A percentile compares a stretch with the other conserved stretches of the same genome.
phyloP scores from a whole-genome alignment of 2,113 vertebrate species.

The Chelonoidis abingdonii region DNA sequence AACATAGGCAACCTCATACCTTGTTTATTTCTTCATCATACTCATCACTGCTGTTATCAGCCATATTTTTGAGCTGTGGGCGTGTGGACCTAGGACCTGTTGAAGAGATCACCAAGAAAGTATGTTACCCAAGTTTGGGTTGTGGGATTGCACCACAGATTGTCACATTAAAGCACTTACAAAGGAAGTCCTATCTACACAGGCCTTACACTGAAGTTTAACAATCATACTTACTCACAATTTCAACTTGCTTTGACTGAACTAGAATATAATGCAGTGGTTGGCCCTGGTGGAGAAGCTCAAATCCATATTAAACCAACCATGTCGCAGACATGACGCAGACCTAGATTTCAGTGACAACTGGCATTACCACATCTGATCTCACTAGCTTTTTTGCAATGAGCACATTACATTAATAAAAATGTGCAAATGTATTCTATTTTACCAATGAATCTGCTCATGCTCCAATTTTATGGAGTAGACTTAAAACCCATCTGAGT shows the following conservation, averaged over 20 bases:
- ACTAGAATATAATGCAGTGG: not conserved
- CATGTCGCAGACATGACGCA: not conserved
- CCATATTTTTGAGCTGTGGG: slow-evolving; percentile 69
- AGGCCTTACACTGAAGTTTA: not conserved
- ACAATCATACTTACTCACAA: not conserved
- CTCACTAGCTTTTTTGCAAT: not conserved
- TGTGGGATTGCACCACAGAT: not conserved
- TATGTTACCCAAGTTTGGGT: not conserved
- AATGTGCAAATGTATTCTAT: not conserved
- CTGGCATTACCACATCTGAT: not conserved
- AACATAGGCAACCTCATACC: not conserved
- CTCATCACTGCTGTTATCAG: slow-evolving; percentile 81
- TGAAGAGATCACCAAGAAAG: not conserved
- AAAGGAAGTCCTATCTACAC: not conserved
- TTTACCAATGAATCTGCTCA: not conserved
- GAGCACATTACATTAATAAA: not conserved
- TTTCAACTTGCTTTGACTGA: not conserved
- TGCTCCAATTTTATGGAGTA: not conserved
- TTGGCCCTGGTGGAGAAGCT: not conserved
- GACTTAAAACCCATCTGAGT: not conserved
- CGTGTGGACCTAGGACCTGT: slow-evolving; percentile 55
- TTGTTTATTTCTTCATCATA: slow-evolving; percentile 75
- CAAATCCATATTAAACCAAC: not conserved
- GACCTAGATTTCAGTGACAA: not conserved
- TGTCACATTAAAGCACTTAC: no score